Conservation (phyloP, 2,888 invertebrate species). For the Parasteatoda lunata region DNA sequence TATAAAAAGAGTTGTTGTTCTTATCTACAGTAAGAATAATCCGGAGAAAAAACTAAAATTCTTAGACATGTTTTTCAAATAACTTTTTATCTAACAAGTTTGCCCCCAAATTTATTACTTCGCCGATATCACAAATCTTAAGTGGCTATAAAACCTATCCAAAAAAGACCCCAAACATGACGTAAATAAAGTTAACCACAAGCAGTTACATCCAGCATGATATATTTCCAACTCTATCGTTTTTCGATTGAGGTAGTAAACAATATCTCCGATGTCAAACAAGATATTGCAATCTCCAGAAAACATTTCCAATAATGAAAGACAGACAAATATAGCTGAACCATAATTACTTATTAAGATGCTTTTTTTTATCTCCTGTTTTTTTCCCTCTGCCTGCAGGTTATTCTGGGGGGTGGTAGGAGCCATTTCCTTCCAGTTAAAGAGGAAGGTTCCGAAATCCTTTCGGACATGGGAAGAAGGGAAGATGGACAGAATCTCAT, state of each 20-base stretch:
- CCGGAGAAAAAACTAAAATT: too few species aligned
- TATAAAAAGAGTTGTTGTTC: too few species aligned
- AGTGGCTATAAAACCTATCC: too few species aligned
- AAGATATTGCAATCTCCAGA: not conserved
- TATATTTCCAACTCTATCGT: too few species aligned
- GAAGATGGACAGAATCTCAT: slow-evolving; percentile 85
- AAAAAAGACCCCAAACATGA: too few species aligned
- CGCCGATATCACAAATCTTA: too few species aligned
- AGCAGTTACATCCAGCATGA: too few species aligned
- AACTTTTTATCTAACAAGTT: too few species aligned
- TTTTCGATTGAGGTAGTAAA: not conserved
- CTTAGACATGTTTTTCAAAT: too few species aligned
- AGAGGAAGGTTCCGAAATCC: slow-evolving; percentile 75
- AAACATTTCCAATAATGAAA: not conserved
- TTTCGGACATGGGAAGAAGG: slow-evolving; percentile 71
- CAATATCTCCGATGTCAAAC: not conserved
- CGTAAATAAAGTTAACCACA: too few species aligned
- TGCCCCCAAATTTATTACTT: too few species aligned
- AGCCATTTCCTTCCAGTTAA: slow-evolving; percentile 86
- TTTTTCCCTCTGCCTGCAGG: slow-evolving; percentile 76
- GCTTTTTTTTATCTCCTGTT: not conserved
- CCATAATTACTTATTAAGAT: slow-evolving; percentile 1
- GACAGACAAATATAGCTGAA: not conserved
- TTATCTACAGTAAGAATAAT: too few species aligned
- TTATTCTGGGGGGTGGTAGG: slow-evolving; percentile 90